These are phyloP conservation scores for Nothobranchius kuhntae DNA, from an alignment of 2,113 vertebrate species.

Conservation along the genomic window DNA sequence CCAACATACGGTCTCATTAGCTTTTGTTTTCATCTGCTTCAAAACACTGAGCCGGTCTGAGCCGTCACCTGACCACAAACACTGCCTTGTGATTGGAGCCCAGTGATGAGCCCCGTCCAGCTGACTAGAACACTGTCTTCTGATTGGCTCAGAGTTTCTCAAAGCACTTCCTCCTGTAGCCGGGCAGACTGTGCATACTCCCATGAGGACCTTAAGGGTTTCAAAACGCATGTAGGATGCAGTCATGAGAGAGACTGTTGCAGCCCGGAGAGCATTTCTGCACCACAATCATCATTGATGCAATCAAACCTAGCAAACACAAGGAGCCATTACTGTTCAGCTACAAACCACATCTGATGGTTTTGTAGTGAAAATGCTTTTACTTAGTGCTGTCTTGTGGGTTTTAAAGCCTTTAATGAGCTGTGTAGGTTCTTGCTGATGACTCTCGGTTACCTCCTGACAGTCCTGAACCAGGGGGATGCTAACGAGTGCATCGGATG, in stretches of 20 bases:
- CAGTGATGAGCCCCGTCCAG: conserved; percentile 40
- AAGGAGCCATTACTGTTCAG: background rate
- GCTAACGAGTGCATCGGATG: background rate
- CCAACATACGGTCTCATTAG: conserved; percentile 60
- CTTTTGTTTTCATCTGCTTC: conserved; percentile 74
- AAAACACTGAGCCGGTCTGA: conserved; percentile 51
- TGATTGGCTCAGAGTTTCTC: conserved; percentile 62
- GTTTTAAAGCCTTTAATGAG: background rate
- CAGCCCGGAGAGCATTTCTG: background rate
- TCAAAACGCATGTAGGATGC: conserved; percentile 37
- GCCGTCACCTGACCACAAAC: conserved; percentile 65
- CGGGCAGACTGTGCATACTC: conserved; percentile 70
- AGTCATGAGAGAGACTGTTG: conserved; percentile 3
- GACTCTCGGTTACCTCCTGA: background rate
- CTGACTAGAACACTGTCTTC: conserved; percentile 46
- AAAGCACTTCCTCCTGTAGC: conserved; percentile 75
- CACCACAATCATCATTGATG: background rate
- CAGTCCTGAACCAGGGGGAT: background rate
- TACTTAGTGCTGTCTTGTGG: background rate
- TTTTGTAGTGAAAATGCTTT: background rate
- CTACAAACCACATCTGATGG: background rate
- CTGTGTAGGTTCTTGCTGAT: background rate
- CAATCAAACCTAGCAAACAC: background rate
- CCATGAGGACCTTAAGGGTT: conserved; percentile 21
- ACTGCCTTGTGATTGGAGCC: conserved; percentile 30